Evolutionary conservation across 2,797 vertebrate species (phyloP).

Genomic region (Cyclura pinguis): DNA sequence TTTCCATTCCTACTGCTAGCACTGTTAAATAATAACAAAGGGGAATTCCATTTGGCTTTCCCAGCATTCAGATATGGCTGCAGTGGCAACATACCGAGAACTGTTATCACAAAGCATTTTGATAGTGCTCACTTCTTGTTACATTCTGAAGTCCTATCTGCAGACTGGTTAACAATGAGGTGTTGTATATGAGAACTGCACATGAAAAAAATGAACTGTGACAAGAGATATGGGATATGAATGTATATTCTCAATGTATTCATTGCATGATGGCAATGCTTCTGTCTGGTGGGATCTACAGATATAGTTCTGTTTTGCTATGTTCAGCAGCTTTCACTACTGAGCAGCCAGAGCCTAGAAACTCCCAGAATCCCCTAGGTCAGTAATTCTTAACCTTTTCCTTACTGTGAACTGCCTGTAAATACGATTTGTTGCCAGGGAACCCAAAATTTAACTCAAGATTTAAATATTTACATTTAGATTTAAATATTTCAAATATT

Average conservation of each 20-base stretch:
- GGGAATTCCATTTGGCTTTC: neutral
- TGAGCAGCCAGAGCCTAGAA: too few relatives aligned
- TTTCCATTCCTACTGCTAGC: neutral
- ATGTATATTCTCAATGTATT: neutral
- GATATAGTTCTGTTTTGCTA: neutral
- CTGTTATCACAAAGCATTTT: neutral
- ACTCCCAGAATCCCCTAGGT: too few relatives aligned
- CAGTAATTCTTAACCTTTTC: too few relatives aligned
- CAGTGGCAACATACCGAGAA: neutral
- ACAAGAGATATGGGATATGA: neutral
- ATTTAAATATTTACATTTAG: too few relatives aligned
- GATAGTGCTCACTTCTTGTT: neutral
- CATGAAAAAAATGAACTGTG: neutral
- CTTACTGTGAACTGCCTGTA: too few relatives aligned
- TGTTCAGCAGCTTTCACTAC: neutral
- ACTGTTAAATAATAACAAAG: neutral
- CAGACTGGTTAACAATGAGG: neutral
- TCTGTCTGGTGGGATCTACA: neutral
- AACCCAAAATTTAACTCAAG: too few relatives aligned
- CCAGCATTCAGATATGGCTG: neutral
- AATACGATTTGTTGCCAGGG: too few relatives aligned
- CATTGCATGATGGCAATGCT: neutral
- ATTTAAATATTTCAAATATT: too few relatives aligned
- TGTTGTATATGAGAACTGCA: neutral
- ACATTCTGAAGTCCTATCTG: neutral